Base-by-base conservation (phyloP, 2,113 vertebrate species). In the Mionectes macconnelli region DNA sequence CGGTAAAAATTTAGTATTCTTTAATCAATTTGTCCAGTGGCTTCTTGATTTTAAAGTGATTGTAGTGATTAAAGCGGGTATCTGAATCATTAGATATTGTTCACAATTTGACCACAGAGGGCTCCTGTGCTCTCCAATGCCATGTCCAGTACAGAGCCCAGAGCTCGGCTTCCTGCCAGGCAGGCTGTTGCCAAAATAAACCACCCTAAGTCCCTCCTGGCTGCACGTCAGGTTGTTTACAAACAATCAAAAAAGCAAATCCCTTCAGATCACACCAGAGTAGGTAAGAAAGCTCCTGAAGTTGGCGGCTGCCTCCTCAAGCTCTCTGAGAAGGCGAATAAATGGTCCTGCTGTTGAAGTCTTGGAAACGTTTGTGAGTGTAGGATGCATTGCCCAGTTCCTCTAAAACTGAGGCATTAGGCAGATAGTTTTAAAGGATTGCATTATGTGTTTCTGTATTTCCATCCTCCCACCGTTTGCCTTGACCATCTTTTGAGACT, bases 51-150 rank as follows among this genome's bases (percentile, higher is more conserved):
- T 84, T 6, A 2, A 27, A 50, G 22, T 14, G 33, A 23, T 12
- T 55, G 31, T 23, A 31, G n/a, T 24, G 39, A 24, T 67, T 74
- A 37, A 31, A 83, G 12, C 44, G 22, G 24, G 18, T 75, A 8
- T 47, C 67, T 20, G 12, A 44, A 25, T 35, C 27, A 28, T 42
- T 44, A n/a, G 12, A 16, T 21, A 2, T 50, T 44, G 45, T 23
- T 70, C 27, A 25, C 70, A 42, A 3, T 1, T 2, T 5, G 19
- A 20, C 7, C 23, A 2, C 33, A 31, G 37, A 0, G 0, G 31
- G 23, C 27, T 73, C 10, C 84, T 39, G 21, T 39, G 35, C 19
- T 52, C 14, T 67, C 27, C 3, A 8, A 0, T 35, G 18, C 30
- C 33, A 14, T 23, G 23, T 60, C 30, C 47, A 77, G 30, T 2